Base-by-base conservation (phyloP, 2,113 vertebrate species). In the Leptobrachium ailaonicum region DNA sequence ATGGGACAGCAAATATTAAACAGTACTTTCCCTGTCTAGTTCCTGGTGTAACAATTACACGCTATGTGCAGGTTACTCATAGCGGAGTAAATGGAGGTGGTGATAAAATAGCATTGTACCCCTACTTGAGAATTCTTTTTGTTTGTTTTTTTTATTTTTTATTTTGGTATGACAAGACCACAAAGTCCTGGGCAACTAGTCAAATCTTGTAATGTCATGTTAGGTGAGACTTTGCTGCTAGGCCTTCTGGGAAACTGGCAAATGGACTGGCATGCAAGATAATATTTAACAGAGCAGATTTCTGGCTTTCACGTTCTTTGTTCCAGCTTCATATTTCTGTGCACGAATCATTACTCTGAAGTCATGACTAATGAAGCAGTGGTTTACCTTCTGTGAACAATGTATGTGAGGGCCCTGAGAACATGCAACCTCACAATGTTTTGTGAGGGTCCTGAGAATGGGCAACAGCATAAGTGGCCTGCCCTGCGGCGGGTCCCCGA, bases 211-310 rank as follows among this genome's bases (percentile, higher is more conserved):
- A 69, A 47, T 60, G 70, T 85, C 72, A 11, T 12, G 0, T 1
- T 53, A 85, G 88, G 85, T 8, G 80, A 87, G 85, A 87, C 66
- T 79, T 76, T 83, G 85, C 83, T 41, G 79, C 76, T 73, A 9
- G 88, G 83, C 75, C 83, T 86, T 74, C 86, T 84, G 89, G 89
- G 89, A 91, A 85, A 85, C 87, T 91, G 90, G 90, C 91, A 90
- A 86, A 32, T 87, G 88, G 85, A 79, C 85, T 85, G 87, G 91
- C 90, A 90, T 7, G 7, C 56, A 78, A 2, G 85, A 85, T 89
- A 91, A 87, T 91, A 87, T 85, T 87, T 90, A 92, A 91, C 90
- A 89, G 84, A 88, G 88, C 87, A 91, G 89, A 87, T 87, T 87
- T 89, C 88, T 87, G 89, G 87, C 87, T 74, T 90, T 84, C 87